These are phyloP conservation scores for Hydrochoerus hydrochaeris DNA, from an alignment of 2,113 vertebrate genomes.

Conservation along the genomic window DNA sequence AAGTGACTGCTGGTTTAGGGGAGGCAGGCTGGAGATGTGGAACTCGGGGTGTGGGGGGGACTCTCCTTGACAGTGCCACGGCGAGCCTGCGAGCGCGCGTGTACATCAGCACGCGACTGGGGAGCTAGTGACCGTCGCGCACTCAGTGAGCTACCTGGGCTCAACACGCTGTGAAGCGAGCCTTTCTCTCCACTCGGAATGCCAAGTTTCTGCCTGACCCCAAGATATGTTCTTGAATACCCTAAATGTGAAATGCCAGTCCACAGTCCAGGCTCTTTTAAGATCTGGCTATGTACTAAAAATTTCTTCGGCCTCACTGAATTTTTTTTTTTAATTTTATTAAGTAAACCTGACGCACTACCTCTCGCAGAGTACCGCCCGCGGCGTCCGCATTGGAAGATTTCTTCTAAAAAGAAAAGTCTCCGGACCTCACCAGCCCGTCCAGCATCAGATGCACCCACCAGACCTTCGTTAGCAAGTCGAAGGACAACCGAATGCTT, in stretches of 20 bases:
- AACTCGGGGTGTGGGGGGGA: not conserved
- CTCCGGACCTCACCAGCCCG: not conserved
- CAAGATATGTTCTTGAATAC: not conserved
- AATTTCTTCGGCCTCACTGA: not conserved
- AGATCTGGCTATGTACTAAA: not conserved
- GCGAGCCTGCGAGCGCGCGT: not conserved
- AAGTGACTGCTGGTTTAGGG: conserved; percentile 67
- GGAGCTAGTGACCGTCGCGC: not conserved
- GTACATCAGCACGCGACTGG: not conserved
- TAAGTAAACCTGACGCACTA: not conserved
- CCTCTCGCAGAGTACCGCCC: not conserved
- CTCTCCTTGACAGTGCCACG: not conserved
- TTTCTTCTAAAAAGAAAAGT: not conserved
- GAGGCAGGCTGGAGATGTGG: not conserved
- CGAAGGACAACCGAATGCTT: not conserved
- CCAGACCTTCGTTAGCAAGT: not conserved
- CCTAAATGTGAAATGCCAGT: not conserved
- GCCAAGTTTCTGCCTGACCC: not conserved
- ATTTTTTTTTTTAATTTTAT: not conserved
- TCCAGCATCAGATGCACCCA: not conserved
- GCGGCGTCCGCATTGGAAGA: not conserved
- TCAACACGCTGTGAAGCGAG: not conserved
- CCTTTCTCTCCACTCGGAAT: accelerated
- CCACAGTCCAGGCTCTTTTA: not conserved
- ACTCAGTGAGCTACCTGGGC: not conserved